Base-by-base conservation (phyloP, 2,888 invertebrate species). In the Drosophila gaucha region DNA sequence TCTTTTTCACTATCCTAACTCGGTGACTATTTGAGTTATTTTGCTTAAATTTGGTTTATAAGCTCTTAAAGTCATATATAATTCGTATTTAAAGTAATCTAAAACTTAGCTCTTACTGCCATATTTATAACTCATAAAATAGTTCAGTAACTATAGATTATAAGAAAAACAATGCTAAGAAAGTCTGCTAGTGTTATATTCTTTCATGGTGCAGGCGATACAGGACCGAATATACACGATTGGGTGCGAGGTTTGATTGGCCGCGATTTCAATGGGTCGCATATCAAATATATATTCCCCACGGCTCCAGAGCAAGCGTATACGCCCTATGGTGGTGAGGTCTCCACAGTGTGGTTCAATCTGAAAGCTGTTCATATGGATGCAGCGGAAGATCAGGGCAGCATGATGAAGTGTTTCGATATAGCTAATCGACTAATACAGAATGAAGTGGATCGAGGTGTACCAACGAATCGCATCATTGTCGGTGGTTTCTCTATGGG, bases 401-500 rank as follows among this genome's bases (percentile, higher is more conserved):
- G 89, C 56, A 50, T 91, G 55, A 74, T 88, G 0, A 41, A 73
- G 22, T 89, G 90, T 12, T 91, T 91, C 36, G 93, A 94, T 44
- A 94, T 95, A 0, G 84, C 96, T 1, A 75, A 88, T 6, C 90
- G 93, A 46, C 90, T 96, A 2, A 94, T 97, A n/a, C 92, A 94
- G 44, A 90, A 92, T 36, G 95, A 96, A 92, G 93, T 94, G 57
- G 91, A 93, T 6, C 87, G 90, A 55, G 96, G 96, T 1, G 94
- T 96, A 74, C 94, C 95, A 85, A 92, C 28, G 31, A 93, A 94
- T 72, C 93, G 95, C 86, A 96, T 97, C 73, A 92, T 96, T 65
- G 92, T 97, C 74, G 96, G 95, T 86, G 96, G 96, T 2, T 97
- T 97, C 91, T 97, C 97, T 2, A 97, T 97, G 96, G 97, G 97